Evolutionary conservation across 2,797 vertebrate genomes (phyloP), one percentile per base, ranked within the genome.

Genomic region (Prionace glauca): DNA sequence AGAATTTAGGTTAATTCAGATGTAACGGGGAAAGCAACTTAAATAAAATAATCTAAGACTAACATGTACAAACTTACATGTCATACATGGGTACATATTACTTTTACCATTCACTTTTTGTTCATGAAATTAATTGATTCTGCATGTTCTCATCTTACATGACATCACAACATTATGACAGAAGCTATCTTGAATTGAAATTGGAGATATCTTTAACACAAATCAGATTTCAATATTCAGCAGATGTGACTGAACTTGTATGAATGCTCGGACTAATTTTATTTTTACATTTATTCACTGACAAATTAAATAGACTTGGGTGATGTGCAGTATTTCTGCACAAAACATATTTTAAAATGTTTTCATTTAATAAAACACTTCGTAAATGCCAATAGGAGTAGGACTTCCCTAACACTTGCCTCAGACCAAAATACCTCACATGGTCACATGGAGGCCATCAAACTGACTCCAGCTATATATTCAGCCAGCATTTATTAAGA

Each of bases 401-500:
- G 56, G 3, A 12, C 12, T 62, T 12, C 32, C 74, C 29, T n/a
- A 74, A 0, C 87, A 88, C 56, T 69, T 32, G 26, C 32, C 29
- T 26, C 29, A 77, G 9, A 62, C 32, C 87, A 90, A 18, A 62
- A n/a, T 29, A 90, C 62, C n/a, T 62, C 87, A 90, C 50, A 50
- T 50, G 14, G 16, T 62, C 24, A 77, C 56, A 62, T n/a, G 14
- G 87, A 56, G 29, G 56, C 87, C 87, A 88, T 88, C 86, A 90
- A n/a, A 92, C 65, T 69, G 18, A 8, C 32, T 24, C 22, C 90
- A 92, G 65, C 65, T 24, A 92, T 10, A 69, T n/a, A 69, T 69
- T 92, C 90, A 84, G 81, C 36, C 81, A 84, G 81, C 81, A 45
- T 84, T 84, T 84, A 74, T 74, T 32, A 45, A 24, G 65, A 92